Percentiles rank a stretch among this genome's conserved stretches.
phyloP scores from a whole-genome alignment of 2,888 invertebrate genomes.

The Bhutanitis thaidina region DNA sequence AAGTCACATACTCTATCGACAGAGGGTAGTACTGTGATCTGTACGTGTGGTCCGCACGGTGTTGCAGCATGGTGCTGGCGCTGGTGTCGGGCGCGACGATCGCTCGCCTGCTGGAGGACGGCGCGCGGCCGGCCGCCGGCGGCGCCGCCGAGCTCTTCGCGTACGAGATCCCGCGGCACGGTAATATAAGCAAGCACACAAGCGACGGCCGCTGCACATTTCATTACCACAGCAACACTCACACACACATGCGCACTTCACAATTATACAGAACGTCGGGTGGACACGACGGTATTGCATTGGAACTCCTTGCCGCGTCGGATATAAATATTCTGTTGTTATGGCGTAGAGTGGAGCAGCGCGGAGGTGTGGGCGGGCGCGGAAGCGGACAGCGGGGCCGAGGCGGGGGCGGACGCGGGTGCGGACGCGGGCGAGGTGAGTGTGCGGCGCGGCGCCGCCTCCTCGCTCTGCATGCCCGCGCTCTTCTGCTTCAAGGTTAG shows the following conservation, averaged over 20 bases:
- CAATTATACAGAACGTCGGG: too few species aligned
- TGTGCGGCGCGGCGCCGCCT: conserved; percentile 47
- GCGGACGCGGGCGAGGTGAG: conserved; percentile 45
- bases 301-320: too few species aligned
- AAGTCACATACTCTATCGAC: too few species aligned
- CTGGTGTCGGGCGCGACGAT: conserved; percentile 86
- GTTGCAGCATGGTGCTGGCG: conserved; percentile 82
- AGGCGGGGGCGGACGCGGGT: conserved; percentile 23
- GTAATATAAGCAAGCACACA: too few species aligned
- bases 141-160: conserved; percentile 82
- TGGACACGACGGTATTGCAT: too few species aligned
- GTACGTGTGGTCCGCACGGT: background rate
- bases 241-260: too few species aligned
- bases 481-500: conserved; percentile 92
- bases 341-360: conserved; percentile 22
- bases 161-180: conserved; percentile 77
- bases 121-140: conserved; percentile 67
- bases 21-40: too few species aligned
- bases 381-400: conserved; percentile 25
- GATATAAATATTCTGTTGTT: too few species aligned
- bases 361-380: conserved; percentile 14
- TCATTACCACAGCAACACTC: too few species aligned
- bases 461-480: conserved; percentile 92
- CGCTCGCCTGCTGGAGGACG: conserved; percentile 78
- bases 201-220: too few species aligned